These are phyloP conservation scores for Heliconius himera DNA, from an alignment of 1,140 invertebrate genomes.

Conservation along the genomic window DNA sequence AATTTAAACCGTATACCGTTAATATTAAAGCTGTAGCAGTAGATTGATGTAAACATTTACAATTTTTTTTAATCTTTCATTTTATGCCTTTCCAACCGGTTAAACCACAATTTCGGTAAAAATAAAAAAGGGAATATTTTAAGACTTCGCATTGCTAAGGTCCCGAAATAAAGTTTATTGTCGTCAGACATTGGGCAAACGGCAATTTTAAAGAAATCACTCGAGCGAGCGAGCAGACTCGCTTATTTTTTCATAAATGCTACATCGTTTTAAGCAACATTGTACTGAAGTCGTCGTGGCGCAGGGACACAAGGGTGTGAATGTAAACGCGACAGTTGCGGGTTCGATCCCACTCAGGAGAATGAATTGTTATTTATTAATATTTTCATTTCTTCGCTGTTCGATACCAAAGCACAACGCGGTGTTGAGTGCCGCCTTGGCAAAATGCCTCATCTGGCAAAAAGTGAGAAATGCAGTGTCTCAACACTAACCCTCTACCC, in stretches of 20 bases:
- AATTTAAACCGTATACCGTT: not conserved
- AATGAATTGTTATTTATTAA: too few species aligned
- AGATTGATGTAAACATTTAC: slow-evolving; percentile 55
- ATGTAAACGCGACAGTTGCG: too few species aligned
- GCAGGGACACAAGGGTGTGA: too few species aligned
- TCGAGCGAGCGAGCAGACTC: not conserved
- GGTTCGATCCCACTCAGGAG: too few species aligned
- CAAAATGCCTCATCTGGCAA: too few species aligned
- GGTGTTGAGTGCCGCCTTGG: too few species aligned
- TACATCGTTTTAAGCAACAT: slow-evolving; percentile 29
- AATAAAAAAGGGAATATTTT: slow-evolving; percentile 56
- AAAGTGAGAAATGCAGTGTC: too few species aligned
- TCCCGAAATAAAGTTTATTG: slow-evolving; percentile 74
- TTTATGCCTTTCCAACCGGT: slow-evolving; percentile 58
- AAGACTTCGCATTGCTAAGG: slow-evolving; percentile 56
- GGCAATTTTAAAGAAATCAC: slow-evolving; percentile 41
- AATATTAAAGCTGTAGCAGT: slow-evolving; percentile 21
- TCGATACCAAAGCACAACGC: too few species aligned
- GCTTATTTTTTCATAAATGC: slow-evolving; percentile 28
- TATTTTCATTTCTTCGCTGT: too few species aligned
- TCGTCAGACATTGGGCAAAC: slow-evolving; percentile 54
- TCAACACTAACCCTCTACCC: too few species aligned
- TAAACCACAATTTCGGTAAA: slow-evolving; percentile 48
- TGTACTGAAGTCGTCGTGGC: slow-evolving; percentile 15
- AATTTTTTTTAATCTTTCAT: slow-evolving; percentile 52